Percentiles rank a stretch among this genome's conserved stretches.
Conservation (phyloP, 2,113 vertebrate genomes). For the Poicephalus gulielmi region DNA sequence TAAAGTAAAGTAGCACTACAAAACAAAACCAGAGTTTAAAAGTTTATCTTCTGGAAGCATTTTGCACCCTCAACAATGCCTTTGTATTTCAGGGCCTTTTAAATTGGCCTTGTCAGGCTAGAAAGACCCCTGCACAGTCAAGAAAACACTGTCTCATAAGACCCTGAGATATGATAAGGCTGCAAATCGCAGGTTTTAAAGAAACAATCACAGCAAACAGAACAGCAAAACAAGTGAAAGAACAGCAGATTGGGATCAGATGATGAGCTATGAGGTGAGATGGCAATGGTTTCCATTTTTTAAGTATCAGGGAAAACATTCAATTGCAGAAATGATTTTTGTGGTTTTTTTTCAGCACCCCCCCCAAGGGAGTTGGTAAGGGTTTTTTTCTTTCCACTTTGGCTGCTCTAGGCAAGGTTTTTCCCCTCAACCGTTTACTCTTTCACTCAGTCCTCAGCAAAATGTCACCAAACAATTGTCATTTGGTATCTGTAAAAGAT, state of each 20-base stretch:
- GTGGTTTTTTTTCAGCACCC: not conserved
- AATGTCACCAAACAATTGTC: slow-evolving; percentile 41
- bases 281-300: not conserved
- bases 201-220: not conserved
- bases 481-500: slow-evolving; percentile 43
- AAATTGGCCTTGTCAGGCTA: not conserved
- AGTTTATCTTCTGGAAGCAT: slow-evolving; percentile 59
- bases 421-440: not conserved
- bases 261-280: slow-evolving; percentile 12
- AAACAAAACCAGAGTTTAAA: slow-evolving; percentile 38
- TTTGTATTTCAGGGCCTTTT: not conserved
- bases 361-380: not conserved
- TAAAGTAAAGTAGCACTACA: slow-evolving; percentile 42
- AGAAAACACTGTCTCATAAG: slow-evolving; percentile 19
- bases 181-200: not conserved
- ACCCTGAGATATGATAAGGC: slow-evolving; percentile 40
- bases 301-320: not conserved
- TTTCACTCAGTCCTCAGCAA: slow-evolving; percentile 5
- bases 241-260: not conserved
- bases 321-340: not conserved
- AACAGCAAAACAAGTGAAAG: slow-evolving; percentile 19
- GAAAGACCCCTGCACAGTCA: not conserved
- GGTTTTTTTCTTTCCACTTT: not conserved
- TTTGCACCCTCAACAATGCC: not conserved
- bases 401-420: not conserved